Evolutionary conservation across 1,140 invertebrate species (phyloP).

Genomic region (Nylanderia fulva): DNA sequence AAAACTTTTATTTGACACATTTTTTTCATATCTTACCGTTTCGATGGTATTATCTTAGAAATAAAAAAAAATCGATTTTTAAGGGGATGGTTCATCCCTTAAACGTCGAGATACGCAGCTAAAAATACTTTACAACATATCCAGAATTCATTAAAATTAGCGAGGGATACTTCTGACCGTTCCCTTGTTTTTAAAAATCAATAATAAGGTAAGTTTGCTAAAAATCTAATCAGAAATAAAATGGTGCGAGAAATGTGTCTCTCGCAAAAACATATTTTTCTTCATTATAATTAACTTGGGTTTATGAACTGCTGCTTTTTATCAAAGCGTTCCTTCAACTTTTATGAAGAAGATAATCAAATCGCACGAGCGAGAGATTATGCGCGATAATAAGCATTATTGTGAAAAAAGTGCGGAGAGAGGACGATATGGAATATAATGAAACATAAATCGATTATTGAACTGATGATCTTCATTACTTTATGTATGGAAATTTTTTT

Average conservation of each 20-base stretch:
- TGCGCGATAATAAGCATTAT: slow-evolving; percentile 61
- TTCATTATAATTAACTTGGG: slow-evolving; percentile 21
- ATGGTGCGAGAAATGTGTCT: too few relatives aligned
- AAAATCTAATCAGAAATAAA: neutral
- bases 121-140: too few relatives aligned
- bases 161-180: too few relatives aligned
- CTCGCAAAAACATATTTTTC: slow-evolving; percentile 62
- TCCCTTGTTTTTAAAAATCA: too few relatives aligned
- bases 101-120: too few relatives aligned
- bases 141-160: too few relatives aligned
- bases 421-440: slow-evolving; percentile 44
- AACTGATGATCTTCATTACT: slow-evolving; percentile 36
- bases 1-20: too few relatives aligned
- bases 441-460: slow-evolving; percentile 62
- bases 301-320: neutral
- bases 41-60: too few relatives aligned
- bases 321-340: slow-evolving; percentile 50
- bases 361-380: slow-evolving; percentile 20
- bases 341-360: slow-evolving; percentile 55
- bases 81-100: too few relatives aligned
- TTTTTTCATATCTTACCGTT: too few relatives aligned
- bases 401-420: slow-evolving; percentile 40
- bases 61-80: too few relatives aligned
- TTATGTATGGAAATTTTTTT: slow-evolving; percentile 9
- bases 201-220: neutral